A percentile compares a stretch with the other conserved stretches of the same genome.
These are phyloP conservation scores for Chalcosyrphus nemorum DNA, from an alignment of 2,888 invertebrate genomes.

Conservation along the genomic window DNA sequence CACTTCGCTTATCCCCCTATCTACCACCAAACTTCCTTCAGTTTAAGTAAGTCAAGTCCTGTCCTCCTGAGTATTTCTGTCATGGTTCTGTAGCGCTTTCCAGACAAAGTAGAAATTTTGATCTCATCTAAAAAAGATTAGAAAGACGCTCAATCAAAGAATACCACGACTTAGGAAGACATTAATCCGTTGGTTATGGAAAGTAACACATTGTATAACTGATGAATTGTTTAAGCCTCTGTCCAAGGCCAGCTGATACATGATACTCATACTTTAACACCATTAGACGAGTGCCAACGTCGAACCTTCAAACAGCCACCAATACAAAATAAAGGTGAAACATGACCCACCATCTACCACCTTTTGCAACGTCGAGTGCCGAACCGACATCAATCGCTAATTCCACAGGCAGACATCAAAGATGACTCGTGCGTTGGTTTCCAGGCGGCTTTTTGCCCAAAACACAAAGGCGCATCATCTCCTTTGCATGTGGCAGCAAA, in stretches of 20 bases:
- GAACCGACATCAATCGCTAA: conserved; percentile 42
- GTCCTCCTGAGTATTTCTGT: too few relatives aligned
- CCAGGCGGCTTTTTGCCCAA: conserved; percentile 45
- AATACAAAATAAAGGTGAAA: neutral
- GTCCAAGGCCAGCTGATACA: neutral
- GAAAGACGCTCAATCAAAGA: too few relatives aligned
- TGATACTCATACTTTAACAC: neutral
- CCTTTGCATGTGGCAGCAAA: conserved; percentile 18
- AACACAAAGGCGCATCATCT: conserved; percentile 49
- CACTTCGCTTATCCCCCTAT: too few relatives aligned
- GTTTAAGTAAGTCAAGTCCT: too few relatives aligned
- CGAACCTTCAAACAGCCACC: neutral
- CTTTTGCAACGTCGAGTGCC: neutral
- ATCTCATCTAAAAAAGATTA: too few relatives aligned
- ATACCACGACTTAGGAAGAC: too few relatives aligned
- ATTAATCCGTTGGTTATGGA: too few relatives aligned
- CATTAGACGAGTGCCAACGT: neutral
- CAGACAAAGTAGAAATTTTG: too few relatives aligned
- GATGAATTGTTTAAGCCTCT: neutral
- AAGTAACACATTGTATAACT: too few relatives aligned
- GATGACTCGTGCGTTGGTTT: conserved; percentile 52
- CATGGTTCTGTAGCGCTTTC: too few relatives aligned
- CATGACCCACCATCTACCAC: neutral
- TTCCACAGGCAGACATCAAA: conserved; percentile 52
- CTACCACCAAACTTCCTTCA: too few relatives aligned